phyloP scores from a whole-genome alignment of 2,113 vertebrate genomes.

The Dendrocopos noguchii region DNA sequence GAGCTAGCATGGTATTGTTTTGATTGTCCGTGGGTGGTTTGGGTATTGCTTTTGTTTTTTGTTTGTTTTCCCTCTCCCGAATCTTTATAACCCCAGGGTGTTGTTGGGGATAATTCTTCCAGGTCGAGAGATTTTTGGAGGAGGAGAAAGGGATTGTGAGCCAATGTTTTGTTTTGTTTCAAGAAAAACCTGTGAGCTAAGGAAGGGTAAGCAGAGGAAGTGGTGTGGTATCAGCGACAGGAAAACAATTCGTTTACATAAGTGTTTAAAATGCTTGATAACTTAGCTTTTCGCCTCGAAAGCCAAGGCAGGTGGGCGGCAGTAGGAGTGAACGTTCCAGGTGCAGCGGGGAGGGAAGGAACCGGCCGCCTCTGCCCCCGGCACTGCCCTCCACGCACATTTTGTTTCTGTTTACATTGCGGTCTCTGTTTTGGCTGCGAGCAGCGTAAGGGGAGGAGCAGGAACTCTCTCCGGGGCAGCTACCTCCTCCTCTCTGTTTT shows the following conservation, averaged over 20 bases:
- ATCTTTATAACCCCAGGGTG: background rate
- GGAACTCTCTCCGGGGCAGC: background rate
- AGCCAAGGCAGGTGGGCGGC: rapidly evolving
- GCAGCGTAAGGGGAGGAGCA: constrained; percentile 40
- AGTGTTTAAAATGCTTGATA: background rate
- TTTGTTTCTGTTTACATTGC: constrained; percentile 29
- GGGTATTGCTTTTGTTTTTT: too few relatives aligned
- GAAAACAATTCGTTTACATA: background rate
- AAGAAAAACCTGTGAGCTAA: background rate
- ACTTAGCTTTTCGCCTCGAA: background rate
- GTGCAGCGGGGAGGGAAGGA: background rate
- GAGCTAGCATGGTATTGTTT: background rate
- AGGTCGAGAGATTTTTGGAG: background rate
- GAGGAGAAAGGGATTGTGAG: background rate
- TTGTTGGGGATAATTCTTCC: background rate
- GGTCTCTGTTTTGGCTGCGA: constrained; percentile 19
- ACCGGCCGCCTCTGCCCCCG: background rate
- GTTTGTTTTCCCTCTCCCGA: background rate
- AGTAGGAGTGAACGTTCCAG: background rate
- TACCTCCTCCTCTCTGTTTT: background rate
- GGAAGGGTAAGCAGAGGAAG: background rate
- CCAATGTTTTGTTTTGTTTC: background rate
- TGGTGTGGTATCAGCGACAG: background rate
- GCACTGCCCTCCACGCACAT: background rate
- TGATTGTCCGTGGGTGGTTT: too few relatives aligned